Conservation (phyloP, 1,140 invertebrate species). For the Leptoteleia sp. region DNA sequence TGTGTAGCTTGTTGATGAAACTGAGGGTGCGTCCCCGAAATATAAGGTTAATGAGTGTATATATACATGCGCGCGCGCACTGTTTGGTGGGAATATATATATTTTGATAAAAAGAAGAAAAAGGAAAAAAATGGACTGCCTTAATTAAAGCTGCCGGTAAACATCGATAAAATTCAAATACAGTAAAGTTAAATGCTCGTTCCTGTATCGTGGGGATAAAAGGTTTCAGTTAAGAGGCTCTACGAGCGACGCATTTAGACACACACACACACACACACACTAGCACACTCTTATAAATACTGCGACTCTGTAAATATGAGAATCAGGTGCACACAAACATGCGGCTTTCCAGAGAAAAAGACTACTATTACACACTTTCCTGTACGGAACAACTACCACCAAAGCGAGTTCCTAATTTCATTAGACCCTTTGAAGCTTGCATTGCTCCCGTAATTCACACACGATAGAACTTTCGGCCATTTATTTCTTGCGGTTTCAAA, state of each 20-base stretch:
- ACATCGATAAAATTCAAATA: conserved; percentile 64
- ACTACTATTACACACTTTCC: conserved; percentile 69
- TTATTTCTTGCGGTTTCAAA: conserved; percentile 37
- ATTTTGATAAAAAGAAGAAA: too few species aligned
- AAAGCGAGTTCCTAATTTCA: conserved; percentile 73
- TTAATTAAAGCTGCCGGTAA: conserved; percentile 55
- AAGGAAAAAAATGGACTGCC: conserved; percentile 32
- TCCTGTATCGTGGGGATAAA: conserved; percentile 51
- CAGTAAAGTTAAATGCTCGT: conserved; percentile 39
- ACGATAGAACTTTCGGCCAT: conserved; percentile 35
- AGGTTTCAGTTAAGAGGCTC: conserved; percentile 51
- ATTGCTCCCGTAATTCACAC: conserved; percentile 58
- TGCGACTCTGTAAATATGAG: conserved; percentile 49
- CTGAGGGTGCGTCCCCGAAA: too few species aligned
- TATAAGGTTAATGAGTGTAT: too few species aligned
- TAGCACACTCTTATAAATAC: conserved; percentile 7
- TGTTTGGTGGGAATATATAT: too few species aligned
- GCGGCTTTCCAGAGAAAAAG: conserved; percentile 60
- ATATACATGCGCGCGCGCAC: too few species aligned
- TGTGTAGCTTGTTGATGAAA: too few species aligned
- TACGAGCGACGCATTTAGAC: conserved; percentile 33
- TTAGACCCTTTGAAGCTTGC: conserved; percentile 75
- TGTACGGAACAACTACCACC: conserved; percentile 66
- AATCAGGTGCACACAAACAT: conserved; percentile 48
- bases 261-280: conserved; percentile 10